Base-by-base conservation (phyloP, 2,113 vertebrate genomes). In the Eurystomus gularis region DNA sequence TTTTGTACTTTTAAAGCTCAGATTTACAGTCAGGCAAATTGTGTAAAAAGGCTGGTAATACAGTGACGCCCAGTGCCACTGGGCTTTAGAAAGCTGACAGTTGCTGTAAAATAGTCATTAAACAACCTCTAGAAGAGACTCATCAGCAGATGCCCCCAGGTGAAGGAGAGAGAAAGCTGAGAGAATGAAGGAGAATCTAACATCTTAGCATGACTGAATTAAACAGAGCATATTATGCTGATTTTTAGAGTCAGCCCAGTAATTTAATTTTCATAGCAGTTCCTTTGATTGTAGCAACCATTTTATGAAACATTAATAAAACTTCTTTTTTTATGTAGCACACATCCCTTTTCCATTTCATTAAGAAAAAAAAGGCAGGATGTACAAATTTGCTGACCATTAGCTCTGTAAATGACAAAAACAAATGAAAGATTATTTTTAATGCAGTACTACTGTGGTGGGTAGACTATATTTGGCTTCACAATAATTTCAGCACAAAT, bases 61-160 rank as follows among this genome's bases (percentile, higher is more conserved):
- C 98, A 98, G 97, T 98, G 97, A 97, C 77, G 96, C 97, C 97
- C 98, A 98, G 90, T 97, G 98, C 98, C 97, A 98, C 89, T 97
- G 98, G 98, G 98, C 98, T 98, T 98, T 97, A 97, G 94, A 97
- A 98, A 98, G 97, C 98, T 98, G 98, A 98, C 98, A 98, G 98
- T 98, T 98, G 97, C 98, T 98, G 98, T 98, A 98, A 98, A 98
- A 98, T 97, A 98, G 98, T 98, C 98, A 98, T 98, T 98, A 98
- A 98, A 98, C 98, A 98, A 98, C 98, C 98, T 98, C 98, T 97
- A 98, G 98, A 98, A 98, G 98, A 98, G 98, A 98, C 98, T 98
- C 98, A 98, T 98, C 98, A 98, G 98, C 98, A 98, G 97, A 98
- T 98, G 98, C 98, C 98, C 98, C 97, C 97, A 98, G 98, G 98